Percentiles rank a stretch among this genome's conserved stretches.
Conservation (phyloP, 2,888 invertebrate genomes). For the Cryptus armator region DNA sequence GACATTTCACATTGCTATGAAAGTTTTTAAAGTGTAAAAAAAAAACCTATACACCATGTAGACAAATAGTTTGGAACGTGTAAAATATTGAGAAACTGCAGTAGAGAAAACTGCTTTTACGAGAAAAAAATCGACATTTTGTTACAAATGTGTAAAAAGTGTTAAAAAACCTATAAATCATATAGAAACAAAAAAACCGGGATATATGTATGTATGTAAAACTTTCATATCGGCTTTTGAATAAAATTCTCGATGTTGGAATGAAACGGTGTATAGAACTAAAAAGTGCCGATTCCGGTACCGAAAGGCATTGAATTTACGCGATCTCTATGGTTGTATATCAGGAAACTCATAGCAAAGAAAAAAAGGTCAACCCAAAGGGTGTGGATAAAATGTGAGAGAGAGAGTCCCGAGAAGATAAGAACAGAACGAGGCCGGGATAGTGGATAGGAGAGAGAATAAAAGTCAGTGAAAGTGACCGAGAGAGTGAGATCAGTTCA, state of each 20-base stretch:
- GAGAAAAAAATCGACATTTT: no score
- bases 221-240: not conserved
- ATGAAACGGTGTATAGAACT: not conserved
- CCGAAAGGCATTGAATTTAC: slow-evolving; percentile 22
- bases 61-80: no score
- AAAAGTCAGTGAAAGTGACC: slow-evolving; percentile 42
- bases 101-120: no score
- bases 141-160: no score
- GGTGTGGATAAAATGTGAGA: slow-evolving; percentile 27
- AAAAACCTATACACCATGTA: no score
- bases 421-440: slow-evolving; percentile 47
- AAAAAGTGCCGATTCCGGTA: not conserved
- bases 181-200: no score
- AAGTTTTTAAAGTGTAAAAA: no score
- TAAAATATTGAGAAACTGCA: no score
- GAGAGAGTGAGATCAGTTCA: slow-evolving; percentile 58
- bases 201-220: not conserved
- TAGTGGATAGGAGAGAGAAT: slow-evolving; percentile 39
- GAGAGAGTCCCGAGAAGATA: slow-evolving; percentile 7
- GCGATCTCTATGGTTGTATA: slow-evolving; percentile 25
- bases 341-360: slow-evolving; percentile 57
- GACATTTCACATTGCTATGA: no score
- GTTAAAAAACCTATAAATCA: no score
- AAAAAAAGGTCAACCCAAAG: slow-evolving; percentile 44
- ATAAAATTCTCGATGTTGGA: not conserved